A percentile compares a stretch with the other conserved stretches of the same genome.
phyloP scores from a whole-genome alignment of 2,888 invertebrate species.

The Strigamia maritima region DNA sequence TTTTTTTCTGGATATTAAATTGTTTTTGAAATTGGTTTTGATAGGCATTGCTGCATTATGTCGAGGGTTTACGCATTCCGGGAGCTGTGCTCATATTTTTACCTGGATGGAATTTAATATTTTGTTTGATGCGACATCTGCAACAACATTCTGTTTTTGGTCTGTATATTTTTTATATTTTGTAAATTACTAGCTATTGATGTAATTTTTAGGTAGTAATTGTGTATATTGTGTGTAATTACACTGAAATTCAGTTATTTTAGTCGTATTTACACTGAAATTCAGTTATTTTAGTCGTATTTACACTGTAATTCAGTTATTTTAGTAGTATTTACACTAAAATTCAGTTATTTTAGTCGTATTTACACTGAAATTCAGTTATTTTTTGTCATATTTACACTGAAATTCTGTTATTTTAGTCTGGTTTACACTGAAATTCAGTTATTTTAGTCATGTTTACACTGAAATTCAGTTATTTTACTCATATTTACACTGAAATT shows the following conservation, averaged over 20 bases:
- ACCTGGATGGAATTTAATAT: conserved; percentile 97
- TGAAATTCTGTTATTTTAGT: too few relatives aligned
- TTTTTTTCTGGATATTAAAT: background rate
- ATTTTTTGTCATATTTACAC: too few relatives aligned
- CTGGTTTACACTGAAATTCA: too few relatives aligned
- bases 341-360: background rate
- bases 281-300: too few relatives aligned
- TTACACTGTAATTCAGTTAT: too few relatives aligned
- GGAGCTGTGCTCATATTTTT: conserved; percentile 91
- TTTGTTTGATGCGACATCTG: conserved; percentile 81
- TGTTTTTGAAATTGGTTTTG: conserved; percentile 41
- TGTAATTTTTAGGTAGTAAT: too few relatives aligned
- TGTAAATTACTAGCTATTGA: background rate
- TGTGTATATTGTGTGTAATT: background rate
- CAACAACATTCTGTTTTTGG: conserved; percentile 72
- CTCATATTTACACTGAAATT: too few relatives aligned
- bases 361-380: too few relatives aligned
- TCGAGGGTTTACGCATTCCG: conserved; percentile 58
- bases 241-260: background rate
- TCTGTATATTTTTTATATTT: conserved; percentile 48
- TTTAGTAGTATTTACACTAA: too few relatives aligned
- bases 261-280: too few relatives aligned
- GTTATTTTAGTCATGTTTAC: too few relatives aligned
- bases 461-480: too few relatives aligned
- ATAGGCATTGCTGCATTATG: conserved; percentile 62